These are phyloP conservation scores for fruit fly (Drosophila melanogaster) DNA, from an alignment of 1,140 invertebrate genomes.

Conservation along the genomic window Release_6_plus_ISO1_MT NT_033779.5:19262501-19263000, in stretches of 20 bases:
- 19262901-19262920: constrained; percentile 44
- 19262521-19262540: constrained; percentile 70
- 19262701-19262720: constrained; percentile 80
- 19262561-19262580: constrained; percentile 58
- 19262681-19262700: constrained; percentile 24
- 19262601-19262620: constrained; percentile 50
- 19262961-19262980: constrained; percentile 73
- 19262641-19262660: constrained; percentile 41
- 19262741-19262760: constrained; percentile 61
- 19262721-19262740: constrained; percentile 83
- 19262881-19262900: not conserved
- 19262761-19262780: not conserved
- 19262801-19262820: constrained; percentile 51
- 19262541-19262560: constrained; percentile 73
- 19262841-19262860: constrained; percentile 78
- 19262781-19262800: constrained; percentile 53
- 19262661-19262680: not conserved
- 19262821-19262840: constrained; percentile 76
- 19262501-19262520: constrained; percentile 10
- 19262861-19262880: constrained; percentile 64
- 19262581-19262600: constrained; percentile 79
- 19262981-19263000: constrained; percentile 11
- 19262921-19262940: constrained; percentile 57
- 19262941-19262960: constrained; percentile 77
- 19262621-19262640: constrained; percentile 65